phyloP scores from a whole-genome alignment of 2,797 vertebrate genomes.

The Emys orbicularis region DNA sequence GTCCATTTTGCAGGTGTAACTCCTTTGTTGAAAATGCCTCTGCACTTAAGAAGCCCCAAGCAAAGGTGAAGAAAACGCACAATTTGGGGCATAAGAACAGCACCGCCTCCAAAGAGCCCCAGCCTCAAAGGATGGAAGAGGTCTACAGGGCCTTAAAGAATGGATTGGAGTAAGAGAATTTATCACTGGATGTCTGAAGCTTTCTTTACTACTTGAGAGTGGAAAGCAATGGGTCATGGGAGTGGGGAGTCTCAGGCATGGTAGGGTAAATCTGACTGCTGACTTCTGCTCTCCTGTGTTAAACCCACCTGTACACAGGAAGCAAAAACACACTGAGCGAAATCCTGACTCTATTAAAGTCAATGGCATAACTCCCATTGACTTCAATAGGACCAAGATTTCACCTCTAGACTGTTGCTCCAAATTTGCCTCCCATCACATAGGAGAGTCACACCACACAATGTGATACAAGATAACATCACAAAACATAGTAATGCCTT shows the following conservation, averaged over 20 bases:
- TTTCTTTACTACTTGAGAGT: conserved; percentile 5
- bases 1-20: conserved; percentile 89
- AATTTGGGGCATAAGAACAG: conserved; percentile 92
- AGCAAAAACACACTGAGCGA: background rate
- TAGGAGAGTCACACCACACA: background rate
- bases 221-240: background rate
- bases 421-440: background rate
- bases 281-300: background rate
- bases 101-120: conserved; percentile 90
- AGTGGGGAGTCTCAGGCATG: background rate
- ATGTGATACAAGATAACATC: conserved; percentile 34
- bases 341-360: background rate
- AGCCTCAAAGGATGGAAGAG: conserved; percentile 94
- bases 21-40: conserved; percentile 97
- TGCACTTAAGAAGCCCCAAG: conserved; percentile 93
- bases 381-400: background rate
- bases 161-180: conserved; percentile 91
- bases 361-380: background rate
- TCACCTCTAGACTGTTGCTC: background rate
- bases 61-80: conserved; percentile 96
- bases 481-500: background rate
- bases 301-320: background rate
- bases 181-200: background rate
- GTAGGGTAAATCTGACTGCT: background rate
- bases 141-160: conserved; percentile 92